Conservation (phyloP, 2,888 invertebrate species). For the Cordylochernes scorpioides region DNA sequence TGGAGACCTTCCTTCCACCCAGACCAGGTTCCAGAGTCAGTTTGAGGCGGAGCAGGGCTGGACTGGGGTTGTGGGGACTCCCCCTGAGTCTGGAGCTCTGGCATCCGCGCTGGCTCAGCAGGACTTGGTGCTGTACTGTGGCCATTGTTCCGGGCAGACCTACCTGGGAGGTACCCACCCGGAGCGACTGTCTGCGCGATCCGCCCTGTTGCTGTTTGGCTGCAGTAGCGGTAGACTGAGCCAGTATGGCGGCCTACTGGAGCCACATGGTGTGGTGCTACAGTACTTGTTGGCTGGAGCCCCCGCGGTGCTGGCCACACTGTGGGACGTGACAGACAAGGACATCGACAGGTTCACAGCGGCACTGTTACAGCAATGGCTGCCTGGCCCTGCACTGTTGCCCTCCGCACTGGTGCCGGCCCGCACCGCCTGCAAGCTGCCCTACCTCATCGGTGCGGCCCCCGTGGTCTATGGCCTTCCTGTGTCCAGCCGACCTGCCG, state of each 20-base stretch:
- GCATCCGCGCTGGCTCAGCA: slow-evolving; percentile 30
- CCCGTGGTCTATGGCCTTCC: slow-evolving; percentile 51
- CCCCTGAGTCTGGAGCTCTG: slow-evolving; percentile 31
- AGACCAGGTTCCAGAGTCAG: slow-evolving; percentile 27
- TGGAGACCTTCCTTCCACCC: slow-evolving; percentile 35
- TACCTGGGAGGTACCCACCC: slow-evolving; percentile 31
- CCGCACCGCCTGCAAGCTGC: slow-evolving; percentile 21
- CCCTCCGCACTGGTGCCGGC: slow-evolving; percentile 15
- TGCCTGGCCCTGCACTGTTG: slow-evolving; percentile 11
- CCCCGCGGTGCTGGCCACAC: slow-evolving; percentile 42
- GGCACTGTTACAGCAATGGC: slow-evolving; percentile 19
- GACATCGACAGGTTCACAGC: slow-evolving; percentile 25
- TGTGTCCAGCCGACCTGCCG: too few species aligned
- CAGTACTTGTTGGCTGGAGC: slow-evolving; percentile 37
- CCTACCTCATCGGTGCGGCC: slow-evolving; percentile 38
- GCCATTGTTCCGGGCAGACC: slow-evolving; percentile 40
- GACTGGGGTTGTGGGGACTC: slow-evolving; percentile 31
- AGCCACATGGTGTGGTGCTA: slow-evolving; percentile 33
- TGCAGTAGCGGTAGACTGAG: slow-evolving; percentile 37
- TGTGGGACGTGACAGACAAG: slow-evolving; percentile 48
- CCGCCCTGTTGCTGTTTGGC: slow-evolving; percentile 37
- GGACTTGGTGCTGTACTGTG: slow-evolving; percentile 44
- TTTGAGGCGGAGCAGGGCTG: slow-evolving; percentile 27
- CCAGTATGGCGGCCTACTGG: slow-evolving; percentile 27
- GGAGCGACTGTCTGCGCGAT: slow-evolving; percentile 28